Percentiles rank a stretch among this genome's conserved stretches.
These are phyloP conservation scores for Drosophila persimilis DNA, from an alignment of 1,140 invertebrate species.

Conservation along the genomic window DNA sequence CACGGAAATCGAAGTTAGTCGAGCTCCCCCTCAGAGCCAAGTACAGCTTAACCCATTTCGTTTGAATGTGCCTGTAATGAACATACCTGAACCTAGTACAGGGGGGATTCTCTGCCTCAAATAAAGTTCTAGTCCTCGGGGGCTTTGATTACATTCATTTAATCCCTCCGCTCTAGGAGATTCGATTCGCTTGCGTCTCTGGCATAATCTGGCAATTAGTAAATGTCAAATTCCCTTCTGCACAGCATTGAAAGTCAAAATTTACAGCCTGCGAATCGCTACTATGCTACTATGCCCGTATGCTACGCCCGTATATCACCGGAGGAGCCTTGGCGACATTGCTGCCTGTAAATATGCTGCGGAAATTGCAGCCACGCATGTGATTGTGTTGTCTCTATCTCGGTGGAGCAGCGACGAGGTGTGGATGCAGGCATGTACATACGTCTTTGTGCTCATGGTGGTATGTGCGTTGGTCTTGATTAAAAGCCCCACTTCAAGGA, in stretches of 20 bases:
- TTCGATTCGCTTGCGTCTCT: slow-evolving; percentile 1
- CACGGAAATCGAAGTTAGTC: slow-evolving; percentile 31
- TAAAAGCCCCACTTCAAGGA: slow-evolving; percentile 41
- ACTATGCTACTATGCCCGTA: background rate
- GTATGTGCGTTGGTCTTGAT: slow-evolving; percentile 24
- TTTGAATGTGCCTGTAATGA: slow-evolving; percentile 8
- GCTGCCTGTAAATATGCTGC: slow-evolving; percentile 54
- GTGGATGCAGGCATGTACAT: slow-evolving; percentile 12
- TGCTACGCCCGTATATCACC: slow-evolving; percentile 25
- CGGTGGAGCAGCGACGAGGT: slow-evolving; percentile 8
- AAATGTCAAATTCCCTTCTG: slow-evolving; percentile 46
- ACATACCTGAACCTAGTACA: background rate
- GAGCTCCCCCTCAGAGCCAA: slow-evolving; percentile 12
- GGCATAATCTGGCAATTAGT: slow-evolving; percentile 54
- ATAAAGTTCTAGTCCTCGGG: no score
- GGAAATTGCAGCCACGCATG: slow-evolving; percentile 57
- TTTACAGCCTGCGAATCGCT: slow-evolving; percentile 60
- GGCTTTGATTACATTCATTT: no score
- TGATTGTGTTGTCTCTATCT: slow-evolving; percentile 54
- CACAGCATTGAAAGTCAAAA: slow-evolving; percentile 62
- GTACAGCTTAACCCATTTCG: slow-evolving; percentile 41
- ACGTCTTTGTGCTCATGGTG: background rate
- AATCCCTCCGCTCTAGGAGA: no score
- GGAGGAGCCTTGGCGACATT: slow-evolving; percentile 19
- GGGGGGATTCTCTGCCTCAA: slow-evolving; percentile 7